Conservation (phyloP, 2,797 vertebrate genomes). For the Pelochelys cantorii region DNA sequence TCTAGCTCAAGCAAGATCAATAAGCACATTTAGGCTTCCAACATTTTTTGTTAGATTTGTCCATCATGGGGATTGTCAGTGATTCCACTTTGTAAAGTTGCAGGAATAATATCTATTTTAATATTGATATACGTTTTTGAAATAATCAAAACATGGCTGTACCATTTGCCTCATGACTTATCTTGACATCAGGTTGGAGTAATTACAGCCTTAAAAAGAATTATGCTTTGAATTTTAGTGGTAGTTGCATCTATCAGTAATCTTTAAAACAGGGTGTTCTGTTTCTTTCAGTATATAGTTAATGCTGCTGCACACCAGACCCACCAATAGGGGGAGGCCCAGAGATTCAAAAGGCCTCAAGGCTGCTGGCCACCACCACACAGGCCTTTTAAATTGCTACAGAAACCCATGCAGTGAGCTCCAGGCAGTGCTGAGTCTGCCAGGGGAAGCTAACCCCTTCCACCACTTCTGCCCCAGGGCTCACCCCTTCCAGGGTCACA, state of each 20-base stretch:
- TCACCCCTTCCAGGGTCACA: too few relatives aligned
- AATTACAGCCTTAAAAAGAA: slow-evolving; percentile 35
- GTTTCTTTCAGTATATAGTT: neutral
- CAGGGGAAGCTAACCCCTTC: too few relatives aligned
- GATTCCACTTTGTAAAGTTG: neutral
- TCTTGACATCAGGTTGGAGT: slow-evolving; percentile 10
- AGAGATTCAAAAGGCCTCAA: too few relatives aligned
- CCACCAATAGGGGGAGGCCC: too few relatives aligned
- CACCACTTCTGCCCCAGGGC: too few relatives aligned
- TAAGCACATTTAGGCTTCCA: neutral
- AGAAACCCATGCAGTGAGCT: too few relatives aligned
- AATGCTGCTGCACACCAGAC: neutral
- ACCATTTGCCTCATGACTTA: slow-evolving; percentile 16
- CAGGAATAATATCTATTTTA: neutral
- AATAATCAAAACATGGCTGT: neutral
- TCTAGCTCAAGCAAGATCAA: neutral
- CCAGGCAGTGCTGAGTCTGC: too few relatives aligned
- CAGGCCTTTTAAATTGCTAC: too few relatives aligned
- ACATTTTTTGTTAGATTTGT: neutral
- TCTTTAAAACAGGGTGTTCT: neutral
- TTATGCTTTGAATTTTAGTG: slow-evolving; percentile 22
- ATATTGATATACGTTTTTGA: slow-evolving; percentile 21
- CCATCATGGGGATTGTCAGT: neutral
- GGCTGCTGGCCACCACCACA: too few relatives aligned
- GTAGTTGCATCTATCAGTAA: slow-evolving; percentile 19